Evolutionary conservation across 2,888 invertebrate species (phyloP), one percentile per base, ranked within the genome.

Genomic region (Acrobasis repandana): DNA sequence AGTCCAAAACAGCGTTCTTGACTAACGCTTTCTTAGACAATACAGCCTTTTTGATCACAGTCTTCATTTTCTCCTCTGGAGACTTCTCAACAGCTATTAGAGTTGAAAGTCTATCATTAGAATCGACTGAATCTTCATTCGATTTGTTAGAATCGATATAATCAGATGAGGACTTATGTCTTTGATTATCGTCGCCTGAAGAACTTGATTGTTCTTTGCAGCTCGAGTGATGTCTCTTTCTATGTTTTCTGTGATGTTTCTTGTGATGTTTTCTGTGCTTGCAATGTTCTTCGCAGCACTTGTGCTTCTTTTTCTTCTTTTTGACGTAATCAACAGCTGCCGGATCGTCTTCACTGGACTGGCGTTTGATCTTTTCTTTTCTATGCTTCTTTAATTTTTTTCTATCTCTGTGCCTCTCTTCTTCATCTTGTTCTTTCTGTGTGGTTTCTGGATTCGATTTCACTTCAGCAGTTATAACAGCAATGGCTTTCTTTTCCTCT

Each of bases 201-300:
- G 92, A 92, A 62, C 93, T 90, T 1, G 91, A 91, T 51, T 84
- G 90, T 60, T 92, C 92, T 73, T 91, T 92, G 69, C 85, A 83
- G 61, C 83, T 83, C 0, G 92, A 92, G 61, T 95, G 94, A 83
- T 96, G 94, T 77, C 95, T 94, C 76, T 95, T 96, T 81, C 95
- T 95, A 74, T 96, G 96, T 85, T 96, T 96, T 69, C 94, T 94
- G 74, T 96, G 96, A 64, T 94, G 95, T 79, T 96, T 96, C 82
- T 96, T 96, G 71, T 96, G 96, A 75, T 96, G 96, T 63, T 94
- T 93, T 62, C 94, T 93, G 69, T 95, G 95, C 72, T 95, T 96
- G 73, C 96, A 94, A 68, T 94, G 93, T 64, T 95, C 95, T 65
- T 95, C 95, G 71, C 93, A 93, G 73, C 94, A 95, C 79, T 94